Evolutionary conservation across 2,113 vertebrate genomes (phyloP).

Genomic region (Himantopus leucocephalus): DNA sequence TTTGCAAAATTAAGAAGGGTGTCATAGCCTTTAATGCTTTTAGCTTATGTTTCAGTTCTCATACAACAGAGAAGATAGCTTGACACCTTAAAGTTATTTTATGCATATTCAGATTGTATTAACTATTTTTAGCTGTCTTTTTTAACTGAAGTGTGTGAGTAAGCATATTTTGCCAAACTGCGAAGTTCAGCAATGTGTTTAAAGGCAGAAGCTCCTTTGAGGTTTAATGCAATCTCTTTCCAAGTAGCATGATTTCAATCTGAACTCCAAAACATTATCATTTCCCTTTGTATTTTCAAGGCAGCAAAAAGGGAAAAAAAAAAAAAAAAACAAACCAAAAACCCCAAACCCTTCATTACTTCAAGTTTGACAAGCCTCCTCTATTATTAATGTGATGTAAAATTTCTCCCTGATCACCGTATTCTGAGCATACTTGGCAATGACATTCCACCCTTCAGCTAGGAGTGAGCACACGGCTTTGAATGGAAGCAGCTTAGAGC

Average conservation of each 20-base stretch:
- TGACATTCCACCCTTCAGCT: neutral
- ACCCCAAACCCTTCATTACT: neutral
- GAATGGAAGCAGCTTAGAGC: neutral
- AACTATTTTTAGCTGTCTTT: slow-evolving; percentile 38
- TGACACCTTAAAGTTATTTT: slow-evolving; percentile 14
- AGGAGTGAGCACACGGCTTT: neutral
- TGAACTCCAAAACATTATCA: neutral
- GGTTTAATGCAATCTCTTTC: slow-evolving; percentile 7
- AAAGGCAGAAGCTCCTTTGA: slow-evolving; percentile 36
- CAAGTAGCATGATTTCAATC: neutral
- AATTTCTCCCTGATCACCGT: neutral
- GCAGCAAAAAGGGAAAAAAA: neutral
- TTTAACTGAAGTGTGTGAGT: neutral
- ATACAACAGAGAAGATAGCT: neutral
- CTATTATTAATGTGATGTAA: neutral
- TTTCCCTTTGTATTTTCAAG: neutral
- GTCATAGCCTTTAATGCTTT: neutral
- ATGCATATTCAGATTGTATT: slow-evolving; percentile 41
- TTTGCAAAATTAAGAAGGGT: neutral
- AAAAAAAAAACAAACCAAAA: too few species aligned
- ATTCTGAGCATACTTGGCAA: neutral
- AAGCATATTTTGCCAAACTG: slow-evolving; percentile 39
- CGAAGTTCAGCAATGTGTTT: slow-evolving; percentile 16
- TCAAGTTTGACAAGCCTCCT: neutral
- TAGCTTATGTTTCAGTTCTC: neutral